These are phyloP conservation scores for Merops nubicus DNA, from an alignment of 2,113 vertebrate genomes.

Conservation along the genomic window DNA sequence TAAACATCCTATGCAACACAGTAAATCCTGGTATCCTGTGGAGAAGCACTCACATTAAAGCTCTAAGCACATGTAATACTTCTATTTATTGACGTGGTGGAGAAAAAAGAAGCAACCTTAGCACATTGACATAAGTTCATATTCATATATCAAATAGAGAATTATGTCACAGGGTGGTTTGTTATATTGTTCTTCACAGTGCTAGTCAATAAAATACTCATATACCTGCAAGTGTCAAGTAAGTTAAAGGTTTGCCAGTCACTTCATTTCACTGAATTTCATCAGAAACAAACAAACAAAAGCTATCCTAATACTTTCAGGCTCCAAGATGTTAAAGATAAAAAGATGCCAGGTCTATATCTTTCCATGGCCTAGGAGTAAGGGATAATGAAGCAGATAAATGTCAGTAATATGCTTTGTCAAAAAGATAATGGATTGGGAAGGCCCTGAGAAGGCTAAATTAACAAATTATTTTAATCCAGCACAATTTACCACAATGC, in stretches of 20 bases:
- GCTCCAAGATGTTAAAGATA: no score
- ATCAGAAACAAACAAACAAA: neutral
- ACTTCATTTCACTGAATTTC: neutral
- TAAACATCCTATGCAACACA: neutral
- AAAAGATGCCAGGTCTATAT: neutral
- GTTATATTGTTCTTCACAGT: neutral
- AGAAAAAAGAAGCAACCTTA: neutral
- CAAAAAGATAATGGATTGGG: neutral
- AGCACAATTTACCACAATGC: neutral
- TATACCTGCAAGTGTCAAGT: neutral
- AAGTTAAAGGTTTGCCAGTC: neutral
- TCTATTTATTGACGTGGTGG: neutral
- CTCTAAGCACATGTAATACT: constrained; percentile 21
- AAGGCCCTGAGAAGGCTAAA: neutral
- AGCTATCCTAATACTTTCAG: no score
- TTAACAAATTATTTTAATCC: neutral
- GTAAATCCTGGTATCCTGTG: constrained; percentile 5
- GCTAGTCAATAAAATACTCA: neutral
- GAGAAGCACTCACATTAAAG: constrained; percentile 30
- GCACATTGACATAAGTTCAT: neutral
- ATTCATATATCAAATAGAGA: neutral
- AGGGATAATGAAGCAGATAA: neutral
- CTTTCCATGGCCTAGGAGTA: neutral
- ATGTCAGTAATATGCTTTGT: neutral
- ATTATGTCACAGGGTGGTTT: neutral